These are phyloP conservation scores for Cryptomyrus ogoouensis DNA, from an alignment of 2,113 vertebrate species.

Conservation along the genomic window DNA sequence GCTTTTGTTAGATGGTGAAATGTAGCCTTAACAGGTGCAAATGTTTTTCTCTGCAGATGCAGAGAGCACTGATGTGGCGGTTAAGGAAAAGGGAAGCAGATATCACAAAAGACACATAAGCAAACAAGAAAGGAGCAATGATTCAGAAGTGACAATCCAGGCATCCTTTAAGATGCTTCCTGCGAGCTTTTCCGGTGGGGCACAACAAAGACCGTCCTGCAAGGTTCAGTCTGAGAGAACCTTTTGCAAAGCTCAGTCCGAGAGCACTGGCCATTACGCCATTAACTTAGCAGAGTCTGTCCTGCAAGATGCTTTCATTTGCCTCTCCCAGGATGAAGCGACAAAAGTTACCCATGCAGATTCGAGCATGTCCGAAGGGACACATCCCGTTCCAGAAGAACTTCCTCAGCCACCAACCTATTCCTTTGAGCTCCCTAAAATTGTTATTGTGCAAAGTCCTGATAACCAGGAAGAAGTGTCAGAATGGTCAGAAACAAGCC, in stretches of 20 bases:
- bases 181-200: slow-evolving; percentile 26
- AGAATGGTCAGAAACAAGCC: slow-evolving; percentile 67
- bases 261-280: slow-evolving; percentile 77
- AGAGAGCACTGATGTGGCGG: slow-evolving; percentile 44
- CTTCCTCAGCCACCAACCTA: slow-evolving; percentile 55
- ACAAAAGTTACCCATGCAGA: slow-evolving; percentile 66
- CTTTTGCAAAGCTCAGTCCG: slow-evolving; percentile 35
- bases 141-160: slow-evolving; percentile 41
- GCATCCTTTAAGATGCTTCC: slow-evolving; percentile 33
- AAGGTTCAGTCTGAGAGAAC: slow-evolving; percentile 28
- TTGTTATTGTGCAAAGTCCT: slow-evolving; percentile 90
- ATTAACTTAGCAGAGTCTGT: slow-evolving; percentile 89
- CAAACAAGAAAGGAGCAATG: slow-evolving; percentile 49
- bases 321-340: slow-evolving; percentile 77
- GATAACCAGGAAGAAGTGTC: slow-evolving; percentile 68
- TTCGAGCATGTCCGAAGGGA: slow-evolving; percentile 57
- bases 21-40: slow-evolving; percentile 14
- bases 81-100: slow-evolving; percentile 54
- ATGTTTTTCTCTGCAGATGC: slow-evolving; percentile 47
- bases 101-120: slow-evolving; percentile 48
- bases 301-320: slow-evolving; percentile 88
- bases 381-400: slow-evolving; percentile 46
- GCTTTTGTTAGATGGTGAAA: slow-evolving; percentile 1
- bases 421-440: slow-evolving; percentile 89
- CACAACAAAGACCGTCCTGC: slow-evolving; percentile 28